These are phyloP conservation scores for Carollia perspicillata DNA, from an alignment of 2,113 vertebrate species.

Conservation along the genomic window DNA sequence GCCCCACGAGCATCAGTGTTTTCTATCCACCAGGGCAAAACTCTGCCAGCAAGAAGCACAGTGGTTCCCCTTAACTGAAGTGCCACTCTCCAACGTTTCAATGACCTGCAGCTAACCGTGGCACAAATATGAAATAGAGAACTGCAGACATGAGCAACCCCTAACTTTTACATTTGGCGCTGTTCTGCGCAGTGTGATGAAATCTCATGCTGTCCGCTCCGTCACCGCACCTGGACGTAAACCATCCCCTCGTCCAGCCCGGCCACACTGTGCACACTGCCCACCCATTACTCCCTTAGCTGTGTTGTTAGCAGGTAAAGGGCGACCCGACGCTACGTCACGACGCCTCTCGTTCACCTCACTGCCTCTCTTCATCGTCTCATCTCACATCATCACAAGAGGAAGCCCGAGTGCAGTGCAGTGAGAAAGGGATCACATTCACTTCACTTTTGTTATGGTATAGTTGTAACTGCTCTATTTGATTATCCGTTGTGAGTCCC, in stretches of 20 bases:
- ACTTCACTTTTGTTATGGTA: neutral
- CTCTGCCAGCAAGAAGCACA: neutral
- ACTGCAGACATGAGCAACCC: neutral
- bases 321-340: neutral
- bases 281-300: neutral
- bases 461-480: neutral
- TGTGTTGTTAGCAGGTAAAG: neutral
- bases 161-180: neutral
- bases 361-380: neutral
- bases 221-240: too few relatives aligned
- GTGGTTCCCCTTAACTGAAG: neutral
- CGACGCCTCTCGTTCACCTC: neutral
- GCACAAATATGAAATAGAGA: neutral
- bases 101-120: neutral
- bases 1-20: neutral
- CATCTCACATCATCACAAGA: neutral
- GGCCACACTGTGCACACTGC: too few relatives aligned
- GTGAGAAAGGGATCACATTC: neutral
- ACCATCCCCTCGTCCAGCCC: too few relatives aligned
- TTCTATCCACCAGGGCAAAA: neutral
- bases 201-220: neutral
- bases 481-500: neutral
- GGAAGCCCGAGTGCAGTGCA: neutral
- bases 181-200: neutral
- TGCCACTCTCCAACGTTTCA: neutral